Conservation (phyloP, 2,113 vertebrate species). For the Psilopogon haemacephalus region DNA sequence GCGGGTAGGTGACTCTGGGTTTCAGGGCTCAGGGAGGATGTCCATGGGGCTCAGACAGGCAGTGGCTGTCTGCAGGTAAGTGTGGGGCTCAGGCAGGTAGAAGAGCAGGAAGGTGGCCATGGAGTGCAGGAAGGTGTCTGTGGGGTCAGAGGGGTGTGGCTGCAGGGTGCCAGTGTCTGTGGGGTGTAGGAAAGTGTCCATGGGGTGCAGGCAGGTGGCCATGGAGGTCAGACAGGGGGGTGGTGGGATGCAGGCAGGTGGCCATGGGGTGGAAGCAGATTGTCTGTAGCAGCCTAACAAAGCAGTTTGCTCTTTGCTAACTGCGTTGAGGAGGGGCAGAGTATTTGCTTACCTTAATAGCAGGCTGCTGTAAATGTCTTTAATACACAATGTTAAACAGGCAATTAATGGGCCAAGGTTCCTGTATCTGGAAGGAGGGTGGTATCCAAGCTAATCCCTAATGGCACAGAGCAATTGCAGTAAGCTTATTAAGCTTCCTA, state of each 20-base stretch:
- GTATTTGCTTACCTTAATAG: conserved; percentile 47
- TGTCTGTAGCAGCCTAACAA: not conserved
- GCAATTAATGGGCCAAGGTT: conserved; percentile 59
- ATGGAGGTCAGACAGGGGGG: too few relatives aligned
- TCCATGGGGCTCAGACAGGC: not conserved
- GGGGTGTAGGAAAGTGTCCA: not conserved
- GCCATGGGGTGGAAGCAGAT: not conserved
- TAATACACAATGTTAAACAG: conserved; percentile 47
- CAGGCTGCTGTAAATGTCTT: conserved; percentile 42
- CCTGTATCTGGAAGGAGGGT: conserved; percentile 38
- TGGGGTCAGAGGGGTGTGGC: too few relatives aligned
- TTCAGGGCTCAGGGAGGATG: too few relatives aligned
- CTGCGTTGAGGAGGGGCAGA: not conserved
- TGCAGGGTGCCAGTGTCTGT: not conserved
- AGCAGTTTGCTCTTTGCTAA: not conserved
- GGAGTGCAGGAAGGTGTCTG: not conserved
- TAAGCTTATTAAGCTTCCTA: conserved; percentile 54
- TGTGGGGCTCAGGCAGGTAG: not conserved
- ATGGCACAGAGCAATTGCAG: conserved; percentile 8
- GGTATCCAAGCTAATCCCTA: conserved; percentile 49
- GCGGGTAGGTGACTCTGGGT: accelerated
- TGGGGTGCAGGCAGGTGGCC: not conserved
- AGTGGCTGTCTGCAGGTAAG: not conserved
- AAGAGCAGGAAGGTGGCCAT: not conserved
- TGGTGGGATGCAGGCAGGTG: not conserved